Evolutionary conservation across 2,888 invertebrate species (phyloP).

Genomic region (Chrysina gloriosa): DNA sequence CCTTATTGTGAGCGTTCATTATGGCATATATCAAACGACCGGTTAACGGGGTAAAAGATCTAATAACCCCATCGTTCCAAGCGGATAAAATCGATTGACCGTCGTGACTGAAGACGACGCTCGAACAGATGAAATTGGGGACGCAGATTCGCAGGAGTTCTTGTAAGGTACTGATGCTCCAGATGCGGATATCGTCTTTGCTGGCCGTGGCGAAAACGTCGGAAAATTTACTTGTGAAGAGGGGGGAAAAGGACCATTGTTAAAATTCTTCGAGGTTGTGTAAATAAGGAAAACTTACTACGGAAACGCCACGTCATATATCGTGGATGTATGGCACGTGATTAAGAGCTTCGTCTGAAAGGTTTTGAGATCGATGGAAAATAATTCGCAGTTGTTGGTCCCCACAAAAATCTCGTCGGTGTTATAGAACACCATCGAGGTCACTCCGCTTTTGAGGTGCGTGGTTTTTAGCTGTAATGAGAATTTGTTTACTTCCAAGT

Average conservation of each 20-base stretch:
- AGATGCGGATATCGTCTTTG: slow-evolving; percentile 86
- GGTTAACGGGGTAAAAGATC: slow-evolving; percentile 84
- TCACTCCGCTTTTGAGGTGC: slow-evolving; percentile 75
- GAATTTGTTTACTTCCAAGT: too few relatives aligned
- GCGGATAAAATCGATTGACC: slow-evolving; percentile 85
- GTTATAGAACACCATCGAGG: slow-evolving; percentile 77
- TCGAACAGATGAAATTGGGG: slow-evolving; percentile 88
- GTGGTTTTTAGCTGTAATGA: slow-evolving; percentile 65
- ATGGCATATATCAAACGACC: slow-evolving; percentile 86
- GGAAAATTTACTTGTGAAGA: slow-evolving; percentile 75
- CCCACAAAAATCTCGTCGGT: slow-evolving; percentile 77
- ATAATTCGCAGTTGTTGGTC: slow-evolving; percentile 84
- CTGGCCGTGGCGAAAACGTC: slow-evolving; percentile 91
- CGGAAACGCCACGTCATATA: slow-evolving; percentile 88
- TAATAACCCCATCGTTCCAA: slow-evolving; percentile 87
- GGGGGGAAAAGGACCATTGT: too few relatives aligned
- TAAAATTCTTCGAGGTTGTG: neutral
- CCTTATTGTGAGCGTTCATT: slow-evolving; percentile 89
- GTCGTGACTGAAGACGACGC: slow-evolving; percentile 80
- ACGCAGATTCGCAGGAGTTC: slow-evolving; percentile 87
- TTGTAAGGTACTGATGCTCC: slow-evolving; percentile 80
- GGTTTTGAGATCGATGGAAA: slow-evolving; percentile 75
- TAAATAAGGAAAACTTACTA: slow-evolving; percentile 67
- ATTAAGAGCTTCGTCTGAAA: slow-evolving; percentile 78
- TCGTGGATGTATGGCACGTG: slow-evolving; percentile 84